A percentile compares a stretch with the other conserved stretches of the same genome.
phyloP scores from a whole-genome alignment of 2,113 vertebrate genomes.

The Penelope pileata region DNA sequence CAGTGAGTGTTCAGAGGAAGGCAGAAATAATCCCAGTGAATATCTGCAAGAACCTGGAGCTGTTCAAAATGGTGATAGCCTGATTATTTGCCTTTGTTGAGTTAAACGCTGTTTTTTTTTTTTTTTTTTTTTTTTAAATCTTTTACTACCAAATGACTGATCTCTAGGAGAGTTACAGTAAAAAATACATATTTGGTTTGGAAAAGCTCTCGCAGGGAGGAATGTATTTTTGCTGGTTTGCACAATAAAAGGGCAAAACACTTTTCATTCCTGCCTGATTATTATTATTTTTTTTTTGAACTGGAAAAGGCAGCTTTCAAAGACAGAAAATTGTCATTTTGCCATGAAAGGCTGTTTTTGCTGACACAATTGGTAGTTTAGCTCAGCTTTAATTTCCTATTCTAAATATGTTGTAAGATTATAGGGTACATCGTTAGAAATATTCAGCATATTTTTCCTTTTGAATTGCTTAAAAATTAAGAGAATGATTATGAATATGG shows the following conservation, averaged over 20 bases:
- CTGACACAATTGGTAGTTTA: slow-evolving; percentile 61
- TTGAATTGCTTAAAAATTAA: slow-evolving; percentile 64
- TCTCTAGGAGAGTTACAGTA: slow-evolving; percentile 1
- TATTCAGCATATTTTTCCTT: slow-evolving; percentile 43
- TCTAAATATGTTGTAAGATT: slow-evolving; percentile 73
- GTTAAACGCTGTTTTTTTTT: background rate
- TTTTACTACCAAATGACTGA: slow-evolving; percentile 22
- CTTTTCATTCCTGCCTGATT: slow-evolving; percentile 48
- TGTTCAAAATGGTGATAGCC: background rate
- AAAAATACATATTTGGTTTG: slow-evolving; percentile 24
- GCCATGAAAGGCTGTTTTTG: slow-evolving; percentile 68
- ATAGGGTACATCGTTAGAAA: slow-evolving; percentile 61
- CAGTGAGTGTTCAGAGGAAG: background rate
- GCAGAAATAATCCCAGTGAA: background rate
- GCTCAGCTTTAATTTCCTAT: slow-evolving; percentile 59
- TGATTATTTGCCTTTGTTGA: slow-evolving; percentile 33
- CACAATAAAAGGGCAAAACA: slow-evolving; percentile 59
- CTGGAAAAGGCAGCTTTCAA: slow-evolving; percentile 58
- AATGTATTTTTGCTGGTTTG: slow-evolving; percentile 61
- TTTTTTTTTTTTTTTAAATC: background rate
- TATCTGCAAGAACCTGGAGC: slow-evolving; percentile 16
- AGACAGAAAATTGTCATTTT: slow-evolving; percentile 65
- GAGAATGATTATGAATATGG: slow-evolving; percentile 37
- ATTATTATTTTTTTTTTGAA: background rate
- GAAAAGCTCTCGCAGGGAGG: slow-evolving; percentile 5